phyloP scores from a whole-genome alignment of 2,113 vertebrate genomes.

The Neodontobutis hainanensis region DNA sequence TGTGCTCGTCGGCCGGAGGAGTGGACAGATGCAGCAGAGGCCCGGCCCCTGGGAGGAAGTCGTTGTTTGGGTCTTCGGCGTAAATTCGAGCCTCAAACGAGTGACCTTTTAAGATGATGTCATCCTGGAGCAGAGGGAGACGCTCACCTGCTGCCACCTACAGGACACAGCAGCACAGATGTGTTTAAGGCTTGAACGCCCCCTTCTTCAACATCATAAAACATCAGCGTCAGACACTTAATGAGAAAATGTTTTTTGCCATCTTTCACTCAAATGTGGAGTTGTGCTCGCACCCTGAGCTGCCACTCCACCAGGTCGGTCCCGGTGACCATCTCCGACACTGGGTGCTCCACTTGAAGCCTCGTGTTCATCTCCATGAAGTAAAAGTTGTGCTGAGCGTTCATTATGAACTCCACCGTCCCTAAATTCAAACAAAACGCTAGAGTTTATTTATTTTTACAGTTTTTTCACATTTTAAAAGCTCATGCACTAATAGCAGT shows the following conservation, averaged over 20 bases:
- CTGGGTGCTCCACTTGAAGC: slow-evolving; percentile 95
- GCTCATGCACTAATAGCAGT: not conserved
- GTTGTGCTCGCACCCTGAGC: slow-evolving; percentile 82
- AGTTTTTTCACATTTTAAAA: not conserved
- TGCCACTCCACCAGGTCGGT: slow-evolving; percentile 99
- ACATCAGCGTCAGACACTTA: not conserved
- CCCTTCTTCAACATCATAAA: no score
- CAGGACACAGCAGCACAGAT: slow-evolving; percentile 21
- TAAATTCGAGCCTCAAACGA: slow-evolving; percentile 98
- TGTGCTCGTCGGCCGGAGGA: slow-evolving; percentile 80
- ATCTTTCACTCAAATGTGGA: not conserved
- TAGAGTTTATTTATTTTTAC: not conserved
- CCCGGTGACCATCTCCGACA: slow-evolving; percentile 97
- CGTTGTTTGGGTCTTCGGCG: slow-evolving; percentile 91
- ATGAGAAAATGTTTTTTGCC: no score
- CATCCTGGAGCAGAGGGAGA: slow-evolving; percentile 90
- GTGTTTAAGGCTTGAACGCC: no score
- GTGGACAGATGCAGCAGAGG: slow-evolving; percentile 90
- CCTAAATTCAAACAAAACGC: slow-evolving; percentile 71
- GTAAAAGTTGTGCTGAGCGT: slow-evolving; percentile 94
- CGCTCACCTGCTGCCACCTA: slow-evolving; percentile 95
- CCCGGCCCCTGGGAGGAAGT: slow-evolving; percentile 94
- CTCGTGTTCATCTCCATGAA: slow-evolving; percentile 99
- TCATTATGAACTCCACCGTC: slow-evolving; percentile 99
- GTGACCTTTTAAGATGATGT: slow-evolving; percentile 88